These are phyloP conservation scores for Caenorhabditis sulstoni DNA, from an alignment of 2,888 invertebrate species.

Conservation along the genomic window DNA sequence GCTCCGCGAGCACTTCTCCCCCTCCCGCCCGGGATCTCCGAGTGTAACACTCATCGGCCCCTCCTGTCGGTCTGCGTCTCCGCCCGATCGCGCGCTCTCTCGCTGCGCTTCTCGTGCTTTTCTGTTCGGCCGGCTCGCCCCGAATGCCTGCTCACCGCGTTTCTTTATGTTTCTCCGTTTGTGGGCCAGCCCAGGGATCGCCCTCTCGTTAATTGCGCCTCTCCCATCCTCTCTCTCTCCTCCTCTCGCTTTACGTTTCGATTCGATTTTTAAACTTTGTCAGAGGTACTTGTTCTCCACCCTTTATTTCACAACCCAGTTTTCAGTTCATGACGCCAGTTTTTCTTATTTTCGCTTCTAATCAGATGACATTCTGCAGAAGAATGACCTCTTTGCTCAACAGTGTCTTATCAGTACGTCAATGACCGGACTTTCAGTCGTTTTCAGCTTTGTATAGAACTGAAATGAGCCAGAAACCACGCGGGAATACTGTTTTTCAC, in stretches of 20 bases:
- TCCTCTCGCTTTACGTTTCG: slow-evolving; percentile 6
- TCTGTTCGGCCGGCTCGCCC: slow-evolving; percentile 14
- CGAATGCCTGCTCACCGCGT: slow-evolving; percentile 18
- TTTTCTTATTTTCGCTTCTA: neutral
- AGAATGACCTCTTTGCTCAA: too few species aligned
- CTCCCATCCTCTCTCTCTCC: slow-evolving; percentile 12
- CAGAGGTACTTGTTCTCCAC: neutral
- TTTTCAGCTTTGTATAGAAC: neutral
- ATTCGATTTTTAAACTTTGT: neutral
- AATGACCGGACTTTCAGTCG: neutral
- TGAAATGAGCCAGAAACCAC: neutral
- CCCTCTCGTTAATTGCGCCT: slow-evolving; percentile 34
- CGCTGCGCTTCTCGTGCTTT: slow-evolving; percentile 14
- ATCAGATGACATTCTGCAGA: neutral
- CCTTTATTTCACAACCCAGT: neutral
- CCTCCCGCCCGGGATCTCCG: slow-evolving; percentile 3
- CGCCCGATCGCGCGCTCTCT: slow-evolving; percentile 33
- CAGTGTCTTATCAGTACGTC: neutral
- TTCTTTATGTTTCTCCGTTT: slow-evolving; percentile 39
- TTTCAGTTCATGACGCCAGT: neutral
- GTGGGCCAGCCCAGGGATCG: neutral
- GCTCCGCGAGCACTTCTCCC: slow-evolving; percentile 3
- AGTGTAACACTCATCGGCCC: slow-evolving; percentile 36
- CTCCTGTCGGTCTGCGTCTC: slow-evolving; percentile 23
- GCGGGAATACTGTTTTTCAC: too few species aligned